Base-by-base conservation (phyloP, 2,797 vertebrate genomes). In the Anguilla megastoma region DNA sequence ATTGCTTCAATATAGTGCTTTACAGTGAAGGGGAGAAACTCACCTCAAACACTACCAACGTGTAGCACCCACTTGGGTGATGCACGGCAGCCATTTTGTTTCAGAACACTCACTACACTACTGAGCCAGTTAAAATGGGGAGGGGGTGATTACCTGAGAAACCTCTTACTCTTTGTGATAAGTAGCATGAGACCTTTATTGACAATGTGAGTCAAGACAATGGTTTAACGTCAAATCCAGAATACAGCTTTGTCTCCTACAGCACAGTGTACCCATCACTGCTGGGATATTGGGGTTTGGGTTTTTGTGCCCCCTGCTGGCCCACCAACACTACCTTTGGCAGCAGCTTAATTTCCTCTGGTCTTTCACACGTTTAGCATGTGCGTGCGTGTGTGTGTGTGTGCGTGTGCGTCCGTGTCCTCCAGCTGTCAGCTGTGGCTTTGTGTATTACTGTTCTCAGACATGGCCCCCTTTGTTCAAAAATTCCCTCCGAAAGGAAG, bases 341-440 rank as follows among this genome's bases (percentile, higher is more conserved):
- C 24, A n/a, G 9, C 63, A 69, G 63, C n/a, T 27, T 69, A n/a
- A n/a, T n/a, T 69, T 9, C 8, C 56, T 58, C 16, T 16, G 56
- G 56, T 58, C 56, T 54, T 54, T 14, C 52, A 54, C 12, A 2
- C 52, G 41, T 45, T 45, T 45, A 45, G 41, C 41, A 54, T n/a
- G 60, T 63, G 80, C 52, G 80, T 84, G 45, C 54, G 45, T 84
- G 80, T 30, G 30, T 56, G 86, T 33, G 27, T 58, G 71, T 30
- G 52, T 79, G 30, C 24, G 50, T 69, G 66, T 87, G 74, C 80
- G 12, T 24, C 5, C 45, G 71, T 79, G 86, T 60, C 30, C 50
- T 80, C 36, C 88, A 86, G 85, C 85, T 86, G 85, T 33, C 88
- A 83, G 74, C 88, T 86, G 74, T 88, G 74, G 83, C 45, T 50